These are phyloP conservation scores for Macroglossus sobrinus DNA, from an alignment of 2,113 vertebrate species.

Conservation along the genomic window DNA sequence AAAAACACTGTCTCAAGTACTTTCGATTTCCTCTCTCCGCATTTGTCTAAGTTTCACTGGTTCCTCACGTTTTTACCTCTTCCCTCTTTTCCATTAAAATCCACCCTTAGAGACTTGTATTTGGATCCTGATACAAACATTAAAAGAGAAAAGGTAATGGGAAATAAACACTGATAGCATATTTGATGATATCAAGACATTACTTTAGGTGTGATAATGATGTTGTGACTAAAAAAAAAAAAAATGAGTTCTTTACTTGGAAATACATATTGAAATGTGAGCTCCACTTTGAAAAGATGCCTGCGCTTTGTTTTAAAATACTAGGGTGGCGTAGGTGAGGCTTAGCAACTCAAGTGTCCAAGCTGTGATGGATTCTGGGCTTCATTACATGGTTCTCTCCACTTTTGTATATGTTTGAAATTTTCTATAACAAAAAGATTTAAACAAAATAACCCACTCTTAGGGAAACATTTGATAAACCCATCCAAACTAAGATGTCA, in stretches of 20 bases:
- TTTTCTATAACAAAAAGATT: not conserved
- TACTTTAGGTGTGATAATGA: not conserved
- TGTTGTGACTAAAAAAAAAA: too few relatives aligned
- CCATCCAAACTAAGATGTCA: not conserved
- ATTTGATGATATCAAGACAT: not conserved
- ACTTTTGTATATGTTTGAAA: not conserved
- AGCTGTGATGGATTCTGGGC: not conserved
- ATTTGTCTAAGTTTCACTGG: not conserved
- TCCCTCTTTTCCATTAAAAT: not conserved
- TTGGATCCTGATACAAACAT: not conserved
- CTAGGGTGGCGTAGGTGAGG: not conserved
- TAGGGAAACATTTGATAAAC: constrained; percentile 15
- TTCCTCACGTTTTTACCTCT: not conserved
- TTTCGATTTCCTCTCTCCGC: not conserved
- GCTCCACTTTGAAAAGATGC: not conserved
- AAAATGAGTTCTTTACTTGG: not conserved
- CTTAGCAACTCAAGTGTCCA: not conserved
- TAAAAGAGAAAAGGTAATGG: not conserved
- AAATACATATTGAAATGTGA: not conserved
- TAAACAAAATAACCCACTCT: not conserved
- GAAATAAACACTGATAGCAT: not conserved
- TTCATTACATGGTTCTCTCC: not conserved
- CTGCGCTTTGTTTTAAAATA: not conserved
- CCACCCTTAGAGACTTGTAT: not conserved
- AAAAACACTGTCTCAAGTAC: not conserved